Base-by-base conservation (phyloP, 2,888 invertebrate species). In the Acronicta alni region DNA sequence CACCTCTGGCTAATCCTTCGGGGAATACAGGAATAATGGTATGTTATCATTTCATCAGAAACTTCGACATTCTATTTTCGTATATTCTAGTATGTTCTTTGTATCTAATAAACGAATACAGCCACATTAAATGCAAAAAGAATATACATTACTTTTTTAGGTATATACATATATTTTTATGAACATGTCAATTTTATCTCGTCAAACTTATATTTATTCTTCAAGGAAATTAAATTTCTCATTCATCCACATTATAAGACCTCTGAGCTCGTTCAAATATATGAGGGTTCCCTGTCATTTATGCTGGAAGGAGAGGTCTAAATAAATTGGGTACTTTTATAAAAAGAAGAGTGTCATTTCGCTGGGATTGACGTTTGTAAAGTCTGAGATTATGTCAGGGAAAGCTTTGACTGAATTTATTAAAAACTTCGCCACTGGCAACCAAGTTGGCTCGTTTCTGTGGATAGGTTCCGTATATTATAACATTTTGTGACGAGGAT, bases 311-410 rank as follows among this genome's bases (percentile, higher is more conserved):
- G 37, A 42, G 8, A 45, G 75, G 12, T 71, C 78, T 58, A 4
- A 8, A 52, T 72, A 63, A 46, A 39, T 56, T 77, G 63, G 77
- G n/a, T 52, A 32, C 43, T 70, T 63, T 51, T 61, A 58, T 72
- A 75, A 76, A 76, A 75, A 73, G 72, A 72, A 69, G 70, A 72
- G 68, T 77, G 68, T 76, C 70, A 72, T 80, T 81, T 80, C 66
- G 51, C 62, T 63, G 59, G 77, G 77, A 82, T 80, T 82, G 83
- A 84, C 83, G 69, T 79, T 77, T 75, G 74, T 72, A 72, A 79
- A 78, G 78, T 68, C 75, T 62, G 55, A 68, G 80, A 83, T 81
- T 70, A 78, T 70, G 68, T 73, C 76, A 72, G 61, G 64, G 49
- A 39, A 57, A 69, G 72, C 67, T 77, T 67, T 54, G 61, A 59